phyloP scores from a whole-genome alignment of 2,888 invertebrate species.

The Coenonympha arcania region DNA sequence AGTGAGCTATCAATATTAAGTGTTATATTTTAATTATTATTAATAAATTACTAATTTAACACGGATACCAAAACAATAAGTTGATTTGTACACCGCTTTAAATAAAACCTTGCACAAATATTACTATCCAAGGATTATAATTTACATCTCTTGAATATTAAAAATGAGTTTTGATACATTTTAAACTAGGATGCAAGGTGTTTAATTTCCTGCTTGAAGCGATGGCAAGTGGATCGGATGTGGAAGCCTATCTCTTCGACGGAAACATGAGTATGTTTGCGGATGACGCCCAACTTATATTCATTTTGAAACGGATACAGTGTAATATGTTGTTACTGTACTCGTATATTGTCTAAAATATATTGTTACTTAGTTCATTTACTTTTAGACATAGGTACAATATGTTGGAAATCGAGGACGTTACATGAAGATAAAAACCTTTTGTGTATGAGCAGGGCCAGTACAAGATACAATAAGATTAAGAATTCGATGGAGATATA shows the following conservation, averaged over 20 bases:
- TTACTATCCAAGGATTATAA: not conserved
- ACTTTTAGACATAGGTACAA: not conserved
- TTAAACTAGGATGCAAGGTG: slow-evolving; percentile 19
- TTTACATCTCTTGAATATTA: not conserved
- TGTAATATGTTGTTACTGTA: not conserved
- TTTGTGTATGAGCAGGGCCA: no score
- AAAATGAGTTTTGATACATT: slow-evolving; percentile 8
- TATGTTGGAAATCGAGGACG: no score
- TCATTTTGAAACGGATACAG: slow-evolving; percentile 13
- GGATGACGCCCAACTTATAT: slow-evolving; percentile 12
- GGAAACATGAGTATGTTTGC: slow-evolving; percentile 20
- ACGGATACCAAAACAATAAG: no score
- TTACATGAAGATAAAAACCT: no score
- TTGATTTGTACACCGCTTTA: no score
- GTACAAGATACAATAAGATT: no score
- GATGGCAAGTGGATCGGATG: slow-evolving; percentile 21
- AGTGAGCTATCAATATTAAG: no score
- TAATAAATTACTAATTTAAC: no score
- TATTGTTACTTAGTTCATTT: not conserved
- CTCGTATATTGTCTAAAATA: not conserved
- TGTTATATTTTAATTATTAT: no score
- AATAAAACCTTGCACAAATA: no score
- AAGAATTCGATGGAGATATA: no score
- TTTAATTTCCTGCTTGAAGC: slow-evolving; percentile 25
- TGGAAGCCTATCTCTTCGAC: slow-evolving; percentile 21